Conservation (phyloP, 2,113 vertebrate species). For the Syngnathoides biaculeatus region DNA sequence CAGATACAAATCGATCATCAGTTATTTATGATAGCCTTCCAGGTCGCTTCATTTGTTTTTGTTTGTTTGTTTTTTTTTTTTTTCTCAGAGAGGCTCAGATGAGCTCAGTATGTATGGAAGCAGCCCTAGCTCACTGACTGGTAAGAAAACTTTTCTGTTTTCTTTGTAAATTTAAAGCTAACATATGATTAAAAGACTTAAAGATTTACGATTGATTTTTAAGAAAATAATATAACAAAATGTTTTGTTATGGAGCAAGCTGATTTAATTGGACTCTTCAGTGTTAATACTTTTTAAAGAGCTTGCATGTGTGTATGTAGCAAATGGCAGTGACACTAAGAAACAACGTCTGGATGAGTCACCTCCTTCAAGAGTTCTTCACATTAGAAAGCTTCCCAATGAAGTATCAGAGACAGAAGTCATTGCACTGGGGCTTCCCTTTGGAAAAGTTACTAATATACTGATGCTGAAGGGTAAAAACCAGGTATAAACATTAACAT, state of each 20-base stretch:
- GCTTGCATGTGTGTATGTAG: conserved; percentile 54
- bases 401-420: conserved; percentile 98
- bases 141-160: conserved; percentile 65
- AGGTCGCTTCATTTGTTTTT: background rate
- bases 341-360: conserved; percentile 95
- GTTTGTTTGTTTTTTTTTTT: background rate
- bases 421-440: conserved; percentile 94
- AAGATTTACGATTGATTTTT: background rate
- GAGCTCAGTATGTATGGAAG: conserved; percentile 92
- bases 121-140: conserved; percentile 90
- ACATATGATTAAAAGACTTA: background rate
- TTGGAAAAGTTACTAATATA: conserved; percentile 98
- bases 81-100: conserved; percentile 92
- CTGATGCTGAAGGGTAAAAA: conserved; percentile 99
- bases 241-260: background rate
- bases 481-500: conserved; percentile 76
- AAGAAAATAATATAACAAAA: background rate
- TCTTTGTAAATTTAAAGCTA: background rate
- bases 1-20: background rate
- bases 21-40: background rate
- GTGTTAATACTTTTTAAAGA: background rate
- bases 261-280: background rate
- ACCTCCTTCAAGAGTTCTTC: conserved; percentile 92
- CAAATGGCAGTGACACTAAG: conserved; percentile 96
- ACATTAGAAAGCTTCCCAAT: conserved; percentile 94